Evolutionary conservation across 2,888 invertebrate genomes (phyloP).

Genomic region (Synanthedon vespiformis): DNA sequence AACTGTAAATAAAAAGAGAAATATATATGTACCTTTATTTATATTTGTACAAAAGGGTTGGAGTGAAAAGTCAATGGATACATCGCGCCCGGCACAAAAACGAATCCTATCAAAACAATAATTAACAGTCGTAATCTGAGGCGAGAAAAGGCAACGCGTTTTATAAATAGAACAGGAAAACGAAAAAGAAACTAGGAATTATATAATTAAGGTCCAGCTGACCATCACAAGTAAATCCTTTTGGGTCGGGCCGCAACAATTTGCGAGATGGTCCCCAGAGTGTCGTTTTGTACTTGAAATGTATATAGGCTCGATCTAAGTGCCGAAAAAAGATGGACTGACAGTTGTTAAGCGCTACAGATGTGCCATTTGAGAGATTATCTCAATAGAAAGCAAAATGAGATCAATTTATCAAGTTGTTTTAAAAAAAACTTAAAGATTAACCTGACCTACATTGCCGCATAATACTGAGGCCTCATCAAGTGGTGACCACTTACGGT

Average conservation of each 20-base stretch:
- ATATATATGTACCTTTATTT: no score
- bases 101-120: slow-evolving; percentile 6
- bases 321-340: slow-evolving; percentile 4
- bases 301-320: slow-evolving; percentile 8
- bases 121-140: slow-evolving; percentile 12
- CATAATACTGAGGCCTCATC: no score
- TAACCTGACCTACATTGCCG: no score
- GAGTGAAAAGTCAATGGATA: no score
- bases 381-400: background rate
- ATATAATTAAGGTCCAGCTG: slow-evolving; percentile 37
- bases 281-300: slow-evolving; percentile 8
- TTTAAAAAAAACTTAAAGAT: no score
- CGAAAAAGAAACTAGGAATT: slow-evolving; percentile 23
- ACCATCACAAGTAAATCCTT: slow-evolving; percentile 39
- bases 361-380: background rate
- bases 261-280: slow-evolving; percentile 15
- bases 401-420: no score
- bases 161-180: slow-evolving; percentile 15
- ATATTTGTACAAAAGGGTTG: no score
- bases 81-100: background rate
- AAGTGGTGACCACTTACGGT: no score
- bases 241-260: slow-evolving; percentile 17
- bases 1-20: no score
- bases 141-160: slow-evolving; percentile 5
- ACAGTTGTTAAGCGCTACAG: background rate